phyloP scores from a whole-genome alignment of 2,113 vertebrate species.

The Patagioenas fasciata region DNA sequence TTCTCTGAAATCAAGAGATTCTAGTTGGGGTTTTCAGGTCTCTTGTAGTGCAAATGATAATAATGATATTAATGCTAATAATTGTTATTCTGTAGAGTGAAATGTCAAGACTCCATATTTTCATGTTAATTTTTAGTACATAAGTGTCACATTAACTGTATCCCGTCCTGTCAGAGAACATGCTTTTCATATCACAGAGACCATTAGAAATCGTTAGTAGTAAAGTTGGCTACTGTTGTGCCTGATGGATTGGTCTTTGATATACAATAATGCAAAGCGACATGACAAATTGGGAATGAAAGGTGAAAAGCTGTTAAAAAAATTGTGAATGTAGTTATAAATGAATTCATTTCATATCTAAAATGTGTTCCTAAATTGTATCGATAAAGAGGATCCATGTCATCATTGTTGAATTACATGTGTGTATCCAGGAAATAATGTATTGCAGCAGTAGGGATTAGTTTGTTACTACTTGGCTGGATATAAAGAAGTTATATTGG shows the following conservation, averaged over 20 bases:
- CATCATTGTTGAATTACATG: not conserved
- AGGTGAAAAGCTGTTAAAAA: not conserved
- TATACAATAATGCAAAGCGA: not conserved
- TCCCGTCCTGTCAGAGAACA: not conserved
- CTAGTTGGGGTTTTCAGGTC: not conserved
- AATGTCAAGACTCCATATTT: not conserved
- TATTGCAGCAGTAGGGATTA: accelerated
- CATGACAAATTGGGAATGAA: not conserved
- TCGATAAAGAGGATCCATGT: not conserved
- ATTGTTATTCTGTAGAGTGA: not conserved
- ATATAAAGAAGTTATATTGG: not conserved
- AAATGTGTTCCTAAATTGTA: not conserved
- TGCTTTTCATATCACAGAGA: not conserved
- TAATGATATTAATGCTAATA: not conserved
- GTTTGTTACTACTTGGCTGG: not conserved
- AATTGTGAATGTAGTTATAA: not conserved
- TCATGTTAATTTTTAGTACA: not conserved
- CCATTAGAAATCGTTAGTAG: not conserved
- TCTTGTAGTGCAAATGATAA: not conserved
- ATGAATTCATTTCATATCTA: not conserved
- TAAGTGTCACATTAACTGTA: not conserved
- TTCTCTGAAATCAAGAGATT: not conserved
- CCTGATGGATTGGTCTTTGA: not conserved
- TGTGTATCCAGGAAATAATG: not conserved
- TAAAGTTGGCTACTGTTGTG: not conserved